Conservation (phyloP, 2,797 vertebrate genomes). For the Syndactyla subalaris region DNA sequence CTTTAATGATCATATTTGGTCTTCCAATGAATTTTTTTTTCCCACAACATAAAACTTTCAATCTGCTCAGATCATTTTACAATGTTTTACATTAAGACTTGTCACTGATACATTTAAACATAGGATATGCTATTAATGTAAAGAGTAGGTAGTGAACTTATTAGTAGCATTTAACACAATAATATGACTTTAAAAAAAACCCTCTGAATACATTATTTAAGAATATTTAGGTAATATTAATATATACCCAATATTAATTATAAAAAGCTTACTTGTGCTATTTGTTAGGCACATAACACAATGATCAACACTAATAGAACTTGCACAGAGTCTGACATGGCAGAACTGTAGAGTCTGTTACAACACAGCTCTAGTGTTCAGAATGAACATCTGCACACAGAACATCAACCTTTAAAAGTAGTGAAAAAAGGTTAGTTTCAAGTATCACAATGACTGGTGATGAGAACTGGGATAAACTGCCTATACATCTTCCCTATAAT, state of each 20-base stretch:
- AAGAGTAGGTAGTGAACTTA: not conserved
- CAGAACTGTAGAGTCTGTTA: not conserved
- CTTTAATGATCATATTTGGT: not conserved
- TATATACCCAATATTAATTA: not conserved
- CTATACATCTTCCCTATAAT: not conserved
- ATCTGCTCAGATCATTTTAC: not conserved
- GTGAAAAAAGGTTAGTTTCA: not conserved
- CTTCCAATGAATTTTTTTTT: not conserved
- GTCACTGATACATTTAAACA: not conserved
- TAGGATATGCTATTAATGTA: not conserved
- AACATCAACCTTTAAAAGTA: not conserved
- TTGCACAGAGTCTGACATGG: not conserved
- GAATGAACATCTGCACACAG: not conserved
- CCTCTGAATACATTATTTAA: not conserved
- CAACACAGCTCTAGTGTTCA: not conserved
- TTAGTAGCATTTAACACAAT: not conserved
- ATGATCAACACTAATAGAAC: not conserved
- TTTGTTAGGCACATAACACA: not conserved
- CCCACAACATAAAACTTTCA: not conserved
- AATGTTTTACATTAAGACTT: not conserved
- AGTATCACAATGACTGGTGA: not conserved
- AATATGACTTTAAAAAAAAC: not conserved
- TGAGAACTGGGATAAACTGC: not conserved
- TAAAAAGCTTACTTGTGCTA: not conserved
- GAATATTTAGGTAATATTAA: not conserved